Evolutionary conservation across 2,113 vertebrate genomes (phyloP).

Genomic region (Odontesthes bonariensis): DNA sequence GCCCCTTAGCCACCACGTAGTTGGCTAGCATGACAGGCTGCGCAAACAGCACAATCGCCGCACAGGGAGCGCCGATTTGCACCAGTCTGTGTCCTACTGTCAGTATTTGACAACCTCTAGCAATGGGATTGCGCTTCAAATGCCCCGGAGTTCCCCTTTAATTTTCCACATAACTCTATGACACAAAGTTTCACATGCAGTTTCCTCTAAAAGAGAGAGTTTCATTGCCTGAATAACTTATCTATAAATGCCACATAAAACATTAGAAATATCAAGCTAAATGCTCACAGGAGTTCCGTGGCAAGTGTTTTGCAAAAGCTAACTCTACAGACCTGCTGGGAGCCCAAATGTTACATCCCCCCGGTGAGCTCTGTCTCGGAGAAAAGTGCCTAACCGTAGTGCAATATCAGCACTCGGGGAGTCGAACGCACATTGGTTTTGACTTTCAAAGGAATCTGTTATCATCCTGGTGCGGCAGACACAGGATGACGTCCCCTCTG

Average conservation of each 20-base stretch:
- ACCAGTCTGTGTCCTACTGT: no score
- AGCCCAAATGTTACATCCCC: slow-evolving; percentile 51
- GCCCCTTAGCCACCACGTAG: no score
- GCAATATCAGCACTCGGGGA: slow-evolving; percentile 4
- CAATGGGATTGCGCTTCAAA: no score
- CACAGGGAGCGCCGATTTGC: no score
- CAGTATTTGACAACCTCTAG: no score
- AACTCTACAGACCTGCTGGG: slow-evolving; percentile 56
- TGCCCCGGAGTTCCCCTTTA: no score
- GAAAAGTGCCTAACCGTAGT: slow-evolving; percentile 42
- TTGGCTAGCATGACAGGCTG: no score
- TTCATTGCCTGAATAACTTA: no score
- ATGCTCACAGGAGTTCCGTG: slow-evolving; percentile 17
- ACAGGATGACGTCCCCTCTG: neutral
- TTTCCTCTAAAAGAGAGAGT: no score
- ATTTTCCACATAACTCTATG: neutral
- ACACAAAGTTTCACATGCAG: neutral
- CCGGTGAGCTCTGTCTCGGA: slow-evolving; percentile 22
- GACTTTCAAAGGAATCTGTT: slow-evolving; percentile 34
- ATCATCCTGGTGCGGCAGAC: slow-evolving; percentile 9
- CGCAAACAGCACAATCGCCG: no score
- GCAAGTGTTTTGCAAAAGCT: slow-evolving; percentile 27
- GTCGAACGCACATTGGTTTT: slow-evolving; percentile 30
- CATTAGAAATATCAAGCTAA: slow-evolving; percentile 14
- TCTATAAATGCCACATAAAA: no score